Evolutionary conservation across 2,113 vertebrate species (phyloP), one percentile per base, ranked within the genome.

Genomic region (Meleagris gallopavo): DNA sequence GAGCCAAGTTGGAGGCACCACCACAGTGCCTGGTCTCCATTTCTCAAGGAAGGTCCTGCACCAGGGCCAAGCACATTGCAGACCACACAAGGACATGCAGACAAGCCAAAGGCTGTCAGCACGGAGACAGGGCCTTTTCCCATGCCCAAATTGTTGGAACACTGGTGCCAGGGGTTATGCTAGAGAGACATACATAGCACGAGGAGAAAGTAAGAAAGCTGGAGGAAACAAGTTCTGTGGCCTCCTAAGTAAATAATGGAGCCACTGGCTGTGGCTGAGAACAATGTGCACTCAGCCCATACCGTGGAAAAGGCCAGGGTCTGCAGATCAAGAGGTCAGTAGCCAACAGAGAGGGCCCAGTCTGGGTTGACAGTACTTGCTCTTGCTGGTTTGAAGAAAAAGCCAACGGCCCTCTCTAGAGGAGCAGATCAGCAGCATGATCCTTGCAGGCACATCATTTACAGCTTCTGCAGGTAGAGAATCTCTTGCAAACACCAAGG

Each of bases 301-400:
- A 83, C 2, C 25, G n/a, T 13, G 36, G 74, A 43, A 41, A 54
- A 71, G 52, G 30, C 13, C 61, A 87, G 74, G 0, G 9, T 29
- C 66, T 27, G 32, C 15, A 32, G 54, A 29, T 29, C 46, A 10
- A 0, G 12, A 0, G 1, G 40, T 19, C 55, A 66, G 57, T 2
- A 25, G 62, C 62, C 29, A 48, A 64, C 73, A 20, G 20, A 91
- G 27, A 74, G 18, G 18, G 45, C 15, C 36, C 41, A 15, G 38
- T 4, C 10, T 45, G 52, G 52, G 30, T 14, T 38, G 55, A 7
- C 41, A 36, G 61, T 54, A 66, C 66, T 15, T 25, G 57, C 41
- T 91, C 32, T 72, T 36, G 22, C 19, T 9, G 3, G 24, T 86
- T 83, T 73, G 76, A 16, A 83, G 20, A 60, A 22, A 10, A 38